These are phyloP conservation scores for Hypena proboscidalis DNA, from an alignment of 2,888 invertebrate genomes.

Conservation along the genomic window DNA sequence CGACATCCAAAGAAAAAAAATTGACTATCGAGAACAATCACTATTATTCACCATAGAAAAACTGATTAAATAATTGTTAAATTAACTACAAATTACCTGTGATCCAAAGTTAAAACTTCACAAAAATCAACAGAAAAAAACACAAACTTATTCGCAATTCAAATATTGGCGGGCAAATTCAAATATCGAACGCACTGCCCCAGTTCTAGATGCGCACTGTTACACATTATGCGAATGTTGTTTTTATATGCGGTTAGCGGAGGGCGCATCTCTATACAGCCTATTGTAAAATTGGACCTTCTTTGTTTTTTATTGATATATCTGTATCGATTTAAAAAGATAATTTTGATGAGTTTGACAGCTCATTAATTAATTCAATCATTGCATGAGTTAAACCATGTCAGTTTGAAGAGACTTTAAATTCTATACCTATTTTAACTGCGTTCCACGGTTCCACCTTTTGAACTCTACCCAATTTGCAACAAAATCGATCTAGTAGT, in stretches of 20 bases:
- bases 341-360: conserved; percentile 11
- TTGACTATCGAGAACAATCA: too few relatives aligned
- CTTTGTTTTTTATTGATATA: conserved; percentile 24
- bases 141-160: conserved; percentile 51
- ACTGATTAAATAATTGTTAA: not conserved
- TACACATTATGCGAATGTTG: conserved; percentile 61
- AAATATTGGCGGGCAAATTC: conserved; percentile 36
- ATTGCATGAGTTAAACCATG: too few relatives aligned
- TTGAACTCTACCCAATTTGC: too few relatives aligned
- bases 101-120: conserved; percentile 13
- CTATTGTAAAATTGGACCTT: conserved; percentile 50
- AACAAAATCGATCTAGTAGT: too few relatives aligned
- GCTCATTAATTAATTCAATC: conserved; percentile 1
- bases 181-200: conserved; percentile 50
- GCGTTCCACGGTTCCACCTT: too few relatives aligned
- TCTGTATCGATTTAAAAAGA: conserved; percentile 6
- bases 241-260: conserved; percentile 65
- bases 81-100: conserved; percentile 15
- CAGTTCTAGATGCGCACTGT: conserved; percentile 63
- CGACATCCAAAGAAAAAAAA: too few relatives aligned
- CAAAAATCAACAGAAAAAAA: conserved; percentile 14
- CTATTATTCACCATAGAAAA: too few relatives aligned
- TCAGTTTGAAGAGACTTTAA: too few relatives aligned
- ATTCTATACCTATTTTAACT: too few relatives aligned
- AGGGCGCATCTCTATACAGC: conserved; percentile 54